Evolutionary conservation across 2,797 vertebrate genomes (phyloP).

Genomic region (Phrynocephalus forsythii): DNA sequence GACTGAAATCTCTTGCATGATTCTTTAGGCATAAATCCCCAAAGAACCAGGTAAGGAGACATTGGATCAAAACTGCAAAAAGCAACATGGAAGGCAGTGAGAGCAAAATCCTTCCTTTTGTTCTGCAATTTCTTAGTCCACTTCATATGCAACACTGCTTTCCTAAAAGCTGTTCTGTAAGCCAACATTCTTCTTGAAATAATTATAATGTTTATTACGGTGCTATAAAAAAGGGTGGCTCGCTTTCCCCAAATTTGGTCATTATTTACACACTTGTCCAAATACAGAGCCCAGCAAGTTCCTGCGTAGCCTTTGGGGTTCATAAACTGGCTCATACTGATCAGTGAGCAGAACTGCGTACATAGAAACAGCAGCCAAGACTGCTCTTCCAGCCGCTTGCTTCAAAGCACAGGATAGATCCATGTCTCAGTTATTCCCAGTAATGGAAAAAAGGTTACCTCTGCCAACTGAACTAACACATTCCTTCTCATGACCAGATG

Average conservation of each 20-base stretch:
- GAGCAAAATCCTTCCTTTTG: neutral
- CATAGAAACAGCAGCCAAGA: too few species aligned
- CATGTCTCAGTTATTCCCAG: too few species aligned
- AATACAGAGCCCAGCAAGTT: too few species aligned
- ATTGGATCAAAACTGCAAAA: constrained; percentile 6
- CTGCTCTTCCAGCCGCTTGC: too few species aligned
- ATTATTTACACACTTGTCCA: too few species aligned
- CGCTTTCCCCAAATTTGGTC: constrained; percentile 18
- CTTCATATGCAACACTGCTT: neutral
- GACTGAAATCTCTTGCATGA: neutral
- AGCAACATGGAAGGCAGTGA: constrained; percentile 25
- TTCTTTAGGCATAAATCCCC: neutral
- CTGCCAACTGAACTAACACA: too few species aligned
- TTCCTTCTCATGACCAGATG: too few species aligned
- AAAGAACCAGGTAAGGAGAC: neutral
- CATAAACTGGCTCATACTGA: too few species aligned
- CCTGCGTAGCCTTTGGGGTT: too few species aligned
- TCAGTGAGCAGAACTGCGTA: too few species aligned
- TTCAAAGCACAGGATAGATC: too few species aligned
- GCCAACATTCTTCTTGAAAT: constrained; percentile 22
- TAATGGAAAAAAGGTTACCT: too few species aligned
- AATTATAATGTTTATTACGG: neutral
- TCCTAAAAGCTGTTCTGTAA: constrained; percentile 8
- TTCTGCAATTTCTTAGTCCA: neutral
- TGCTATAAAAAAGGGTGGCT: neutral